Percentiles rank a stretch among this genome's conserved stretches.
phyloP scores from a whole-genome alignment of 1,140 invertebrate genomes.

The Zaprionus kolodkinae region DNA sequence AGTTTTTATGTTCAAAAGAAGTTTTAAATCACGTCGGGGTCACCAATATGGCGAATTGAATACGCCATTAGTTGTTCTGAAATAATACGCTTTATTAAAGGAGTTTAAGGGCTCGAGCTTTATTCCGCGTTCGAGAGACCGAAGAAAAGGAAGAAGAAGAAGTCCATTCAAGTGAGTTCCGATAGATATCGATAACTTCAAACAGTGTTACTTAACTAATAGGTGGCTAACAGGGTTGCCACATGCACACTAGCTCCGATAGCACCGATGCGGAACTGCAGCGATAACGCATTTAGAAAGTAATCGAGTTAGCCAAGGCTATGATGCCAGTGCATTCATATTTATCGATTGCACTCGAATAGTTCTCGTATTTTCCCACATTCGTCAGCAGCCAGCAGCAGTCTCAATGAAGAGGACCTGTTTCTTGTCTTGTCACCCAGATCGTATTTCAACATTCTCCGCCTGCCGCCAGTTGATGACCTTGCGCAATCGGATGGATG shows the following conservation, averaged over 20 bases:
- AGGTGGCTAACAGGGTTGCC: too few species aligned
- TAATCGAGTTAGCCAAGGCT: neutral
- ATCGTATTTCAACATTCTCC: constrained; percentile 33
- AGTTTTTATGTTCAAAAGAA: too few species aligned
- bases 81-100: too few species aligned
- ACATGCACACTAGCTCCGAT: neutral
- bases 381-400: neutral
- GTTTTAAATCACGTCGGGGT: too few species aligned
- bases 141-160: too few species aligned
- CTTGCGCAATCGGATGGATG: constrained; percentile 13
- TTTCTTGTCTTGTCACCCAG: constrained; percentile 5
- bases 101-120: too few species aligned
- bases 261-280: neutral
- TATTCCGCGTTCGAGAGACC: too few species aligned
- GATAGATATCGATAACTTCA: too few species aligned
- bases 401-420: constrained; percentile 14
- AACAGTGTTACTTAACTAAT: too few species aligned
- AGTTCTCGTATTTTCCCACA: neutral
- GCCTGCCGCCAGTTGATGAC: constrained; percentile 15
- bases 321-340: neutral
- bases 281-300: neutral
- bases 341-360: neutral
- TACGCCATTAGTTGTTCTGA: too few species aligned
- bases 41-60: too few species aligned
- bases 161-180: too few species aligned